Percentiles rank a stretch among this genome's conserved stretches.
Conservation (phyloP, 2,888 invertebrate genomes). For the Drosophila ezoana region DNA sequence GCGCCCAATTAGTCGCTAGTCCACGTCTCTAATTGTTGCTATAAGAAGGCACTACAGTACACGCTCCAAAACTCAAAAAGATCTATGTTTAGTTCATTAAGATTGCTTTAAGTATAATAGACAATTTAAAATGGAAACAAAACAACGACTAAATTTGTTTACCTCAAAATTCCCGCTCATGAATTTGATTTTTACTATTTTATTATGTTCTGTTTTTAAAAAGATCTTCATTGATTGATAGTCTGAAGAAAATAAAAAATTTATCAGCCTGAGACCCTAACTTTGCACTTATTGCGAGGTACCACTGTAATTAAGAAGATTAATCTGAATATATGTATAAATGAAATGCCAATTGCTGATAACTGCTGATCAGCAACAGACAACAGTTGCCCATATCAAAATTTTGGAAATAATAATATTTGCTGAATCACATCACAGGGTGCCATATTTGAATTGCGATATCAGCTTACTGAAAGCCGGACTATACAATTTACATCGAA, state of each 20-base stretch:
- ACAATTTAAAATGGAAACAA: background rate
- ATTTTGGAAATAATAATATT: background rate
- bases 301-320: background rate
- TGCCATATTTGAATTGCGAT: too few species aligned
- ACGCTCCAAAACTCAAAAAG: background rate
- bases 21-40: too few species aligned
- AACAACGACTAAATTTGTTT: too few species aligned
- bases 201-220: too few species aligned
- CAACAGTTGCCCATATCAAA: background rate
- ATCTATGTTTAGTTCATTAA: too few species aligned
- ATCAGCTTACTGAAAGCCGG: too few species aligned
- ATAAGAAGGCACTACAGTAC: background rate
- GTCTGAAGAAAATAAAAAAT: too few species aligned
- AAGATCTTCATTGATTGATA: too few species aligned
- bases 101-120: background rate
- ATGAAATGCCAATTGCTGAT: slow-evolving; percentile 8
- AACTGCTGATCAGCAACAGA: slow-evolving; percentile 13
- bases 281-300: background rate
- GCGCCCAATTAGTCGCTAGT: slow-evolving; percentile 5
- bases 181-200: too few species aligned
- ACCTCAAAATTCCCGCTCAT: too few species aligned
- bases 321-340: background rate
- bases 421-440: background rate
- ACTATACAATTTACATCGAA: too few species aligned
- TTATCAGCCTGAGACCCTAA: background rate